These are phyloP conservation scores for Pampus argenteus DNA, from an alignment of 2,797 vertebrate species.

Conservation along the genomic window DNA sequence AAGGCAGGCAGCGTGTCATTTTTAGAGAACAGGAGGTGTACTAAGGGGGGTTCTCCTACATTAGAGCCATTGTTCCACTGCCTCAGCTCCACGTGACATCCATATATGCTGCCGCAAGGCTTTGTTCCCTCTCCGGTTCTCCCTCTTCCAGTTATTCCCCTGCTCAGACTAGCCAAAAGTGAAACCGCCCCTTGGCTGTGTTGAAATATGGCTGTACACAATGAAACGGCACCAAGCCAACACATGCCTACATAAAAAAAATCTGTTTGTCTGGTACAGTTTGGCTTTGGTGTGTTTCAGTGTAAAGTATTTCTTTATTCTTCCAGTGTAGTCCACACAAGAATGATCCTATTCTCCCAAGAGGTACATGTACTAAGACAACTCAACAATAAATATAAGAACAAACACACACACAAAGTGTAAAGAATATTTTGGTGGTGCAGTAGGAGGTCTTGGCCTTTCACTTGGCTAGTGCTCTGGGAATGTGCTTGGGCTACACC, in stretches of 20 bases:
- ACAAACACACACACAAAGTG: neutral
- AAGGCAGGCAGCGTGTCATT: slow-evolving; percentile 58
- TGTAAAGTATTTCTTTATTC: slow-evolving; percentile 18
- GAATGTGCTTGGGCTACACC: slow-evolving; percentile 72
- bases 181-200: slow-evolving; percentile 45
- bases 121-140: slow-evolving; percentile 65
- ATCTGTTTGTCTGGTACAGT: slow-evolving; percentile 36
- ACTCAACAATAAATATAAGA: slow-evolving; percentile 11
- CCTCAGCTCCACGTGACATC: slow-evolving; percentile 62
- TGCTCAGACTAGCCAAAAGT: slow-evolving; percentile 44
- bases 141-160: slow-evolving; percentile 43
- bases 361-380: slow-evolving; percentile 13
- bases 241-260: slow-evolving; percentile 41
- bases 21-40: slow-evolving; percentile 31
- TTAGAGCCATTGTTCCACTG: slow-evolving; percentile 67
- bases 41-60: slow-evolving; percentile 49
- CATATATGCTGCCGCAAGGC: slow-evolving; percentile 59
- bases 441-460: slow-evolving; percentile 70
- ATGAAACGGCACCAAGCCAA: slow-evolving; percentile 58
- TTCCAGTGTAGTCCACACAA: slow-evolving; percentile 4
- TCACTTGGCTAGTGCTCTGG: slow-evolving; percentile 70
- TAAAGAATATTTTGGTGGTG: slow-evolving; percentile 52
- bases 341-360: slow-evolving; percentile 4
- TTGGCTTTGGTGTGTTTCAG: slow-evolving; percentile 27
- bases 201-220: slow-evolving; percentile 58